Evolutionary conservation across 1,140 invertebrate genomes (phyloP), one percentile per base, ranked within the genome.

Genomic region (Eurosta solidaginis): DNA sequence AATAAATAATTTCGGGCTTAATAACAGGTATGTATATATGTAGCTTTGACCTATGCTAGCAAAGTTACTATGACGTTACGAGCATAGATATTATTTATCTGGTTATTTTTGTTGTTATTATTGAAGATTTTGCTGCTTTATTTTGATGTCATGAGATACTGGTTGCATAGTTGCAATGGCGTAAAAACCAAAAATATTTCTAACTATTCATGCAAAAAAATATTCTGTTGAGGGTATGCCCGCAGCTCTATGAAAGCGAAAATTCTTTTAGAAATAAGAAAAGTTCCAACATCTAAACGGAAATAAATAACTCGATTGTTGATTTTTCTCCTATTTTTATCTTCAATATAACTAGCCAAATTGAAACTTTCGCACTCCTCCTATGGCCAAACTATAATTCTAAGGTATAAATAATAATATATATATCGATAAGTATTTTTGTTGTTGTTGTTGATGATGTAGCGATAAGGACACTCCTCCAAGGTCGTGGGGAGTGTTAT

Each of bases 11-110:
- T 68, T 68, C 33, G 59, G 59, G 59, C 40, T 68, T 10, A 17
- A 40, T 36, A 68, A 68, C 59, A 68, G 59, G 59, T 68, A 68
- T 68, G 33, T 17, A 17, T 68, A 68, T n/a, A 6, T n/a, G n/a
- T n/a, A n/a, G 33, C n/a, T 20, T 68, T 40, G 2, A 68, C n/a
- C 20, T 27, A 25, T 25, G 59, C 40, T 59, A 22, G 12, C 27
- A n/a, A 20, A 40, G 33, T 68, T 27, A 68, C 12, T 68, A n/a
- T 68, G 59, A 68, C 59, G 59, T 68, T 68, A 42, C 14, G 33
- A 68, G 9, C 5, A n/a, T 5, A 3, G n/a, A n/a, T n/a, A n/a
- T n/a, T n/a, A n/a, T n/a, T n/a, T n/a, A n/a, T n/a, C n/a, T n/a
- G n/a, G n/a, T 29, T 20, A 7, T 20, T 22, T 10, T 68, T 68